phyloP scores from a whole-genome alignment of 2,888 invertebrate species.

The Laspeyria flexula region DNA sequence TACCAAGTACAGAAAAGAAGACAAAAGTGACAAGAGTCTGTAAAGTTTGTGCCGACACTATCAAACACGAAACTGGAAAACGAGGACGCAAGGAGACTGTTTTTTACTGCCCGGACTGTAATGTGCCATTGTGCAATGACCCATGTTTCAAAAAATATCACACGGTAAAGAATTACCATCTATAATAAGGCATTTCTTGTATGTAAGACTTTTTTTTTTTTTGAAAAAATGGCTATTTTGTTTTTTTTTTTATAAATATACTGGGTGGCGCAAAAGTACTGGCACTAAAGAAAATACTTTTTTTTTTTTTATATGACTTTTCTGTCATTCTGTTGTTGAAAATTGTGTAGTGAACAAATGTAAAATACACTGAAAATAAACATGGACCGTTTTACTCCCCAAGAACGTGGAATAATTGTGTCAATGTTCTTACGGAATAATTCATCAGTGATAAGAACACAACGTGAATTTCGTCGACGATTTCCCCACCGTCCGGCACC shows the following conservation, averaged over 20 bases:
- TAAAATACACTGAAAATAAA: no score
- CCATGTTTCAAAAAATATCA: constrained; percentile 16
- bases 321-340: no score
- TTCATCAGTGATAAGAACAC: no score
- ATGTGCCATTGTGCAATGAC: constrained; percentile 11
- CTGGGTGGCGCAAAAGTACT: no score
- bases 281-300: no score
- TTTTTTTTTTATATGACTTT: no score
- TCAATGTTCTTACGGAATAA: no score
- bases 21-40: background rate
- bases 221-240: background rate
- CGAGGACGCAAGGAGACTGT: constrained; percentile 16
- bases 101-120: constrained; percentile 19
- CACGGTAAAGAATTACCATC: background rate
- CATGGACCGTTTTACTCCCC: no score
- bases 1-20: constrained; percentile 2
- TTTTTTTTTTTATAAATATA: background rate
- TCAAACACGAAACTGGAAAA: constrained; percentile 7
- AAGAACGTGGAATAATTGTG: no score
- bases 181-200: background rate
- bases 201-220: background rate
- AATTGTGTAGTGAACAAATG: no score
- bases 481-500: no score
- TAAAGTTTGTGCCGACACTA: constrained; percentile 2
- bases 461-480: no score